phyloP scores from a whole-genome alignment of 2,797 vertebrate genomes.

The Gymnothorax javanicus region DNA sequence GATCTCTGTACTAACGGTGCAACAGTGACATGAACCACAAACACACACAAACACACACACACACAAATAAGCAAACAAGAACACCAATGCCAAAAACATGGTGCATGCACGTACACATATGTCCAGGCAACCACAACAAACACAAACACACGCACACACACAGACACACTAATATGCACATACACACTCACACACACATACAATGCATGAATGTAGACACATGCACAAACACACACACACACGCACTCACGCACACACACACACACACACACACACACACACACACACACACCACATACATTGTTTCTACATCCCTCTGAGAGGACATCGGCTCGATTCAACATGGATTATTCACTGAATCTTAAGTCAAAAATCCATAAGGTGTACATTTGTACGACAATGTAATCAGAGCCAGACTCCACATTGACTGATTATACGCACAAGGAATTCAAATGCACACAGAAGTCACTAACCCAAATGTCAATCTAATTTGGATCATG shows the following conservation, averaged over 20 bases:
- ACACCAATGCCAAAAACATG: too few species aligned
- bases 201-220: background rate
- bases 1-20: background rate
- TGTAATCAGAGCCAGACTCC: background rate
- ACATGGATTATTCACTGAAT: too few species aligned
- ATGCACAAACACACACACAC: background rate
- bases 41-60: background rate
- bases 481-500: background rate
- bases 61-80: background rate
- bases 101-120: background rate
- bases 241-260: background rate
- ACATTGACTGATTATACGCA: background rate
- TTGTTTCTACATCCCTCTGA: too few species aligned
- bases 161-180: background rate
- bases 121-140: background rate
- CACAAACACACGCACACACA: slow-evolving; percentile 1
- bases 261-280: background rate
- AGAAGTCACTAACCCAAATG: background rate
- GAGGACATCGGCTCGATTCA: too few species aligned
- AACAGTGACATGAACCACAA: background rate
- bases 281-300: background rate
- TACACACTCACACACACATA: background rate
- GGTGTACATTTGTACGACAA: background rate
- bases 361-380: too few species aligned
- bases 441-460: background rate